Percentiles rank a stretch among this genome's conserved stretches.
phyloP scores from a whole-genome alignment of 2,888 invertebrate species.

The Mechanitis mazaeus region DNA sequence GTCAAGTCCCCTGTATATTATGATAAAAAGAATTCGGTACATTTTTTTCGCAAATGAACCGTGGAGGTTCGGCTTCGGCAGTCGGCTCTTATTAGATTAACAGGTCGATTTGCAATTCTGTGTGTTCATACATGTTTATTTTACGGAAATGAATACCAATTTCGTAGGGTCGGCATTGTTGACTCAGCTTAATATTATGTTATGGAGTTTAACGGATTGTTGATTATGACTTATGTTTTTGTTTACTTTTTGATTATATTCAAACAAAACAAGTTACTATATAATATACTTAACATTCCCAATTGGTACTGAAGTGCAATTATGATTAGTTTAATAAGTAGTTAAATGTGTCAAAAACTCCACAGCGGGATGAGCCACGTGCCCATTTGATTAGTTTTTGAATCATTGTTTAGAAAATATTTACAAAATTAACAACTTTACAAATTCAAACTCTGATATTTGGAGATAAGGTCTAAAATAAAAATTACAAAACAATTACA shows the following conservation, averaged over 20 bases:
- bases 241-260: background rate
- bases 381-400: constrained; percentile 62
- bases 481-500: background rate
- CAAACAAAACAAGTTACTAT: background rate
- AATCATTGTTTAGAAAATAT: constrained; percentile 44
- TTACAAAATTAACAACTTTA: constrained; percentile 15
- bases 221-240: background rate
- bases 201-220: constrained; percentile 6
- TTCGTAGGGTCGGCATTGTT: constrained; percentile 60
- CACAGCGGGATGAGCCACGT: constrained; percentile 44
- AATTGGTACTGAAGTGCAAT: constrained; percentile 4
- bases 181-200: constrained; percentile 49
- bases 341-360: constrained; percentile 24
- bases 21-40: constrained; percentile 56
- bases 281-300: background rate
- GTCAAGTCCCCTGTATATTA: constrained; percentile 59
- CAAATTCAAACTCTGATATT: constrained; percentile 25
- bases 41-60: constrained; percentile 74
- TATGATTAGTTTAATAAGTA: constrained; percentile 22
- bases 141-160: constrained; percentile 75
- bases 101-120: constrained; percentile 75
- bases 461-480: constrained; percentile 19
- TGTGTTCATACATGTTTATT: constrained; percentile 73
- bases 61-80: constrained; percentile 50
- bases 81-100: constrained; percentile 70